Evolutionary conservation across 2,888 invertebrate species (phyloP).

Genomic region (Dugesia japonica): DNA sequence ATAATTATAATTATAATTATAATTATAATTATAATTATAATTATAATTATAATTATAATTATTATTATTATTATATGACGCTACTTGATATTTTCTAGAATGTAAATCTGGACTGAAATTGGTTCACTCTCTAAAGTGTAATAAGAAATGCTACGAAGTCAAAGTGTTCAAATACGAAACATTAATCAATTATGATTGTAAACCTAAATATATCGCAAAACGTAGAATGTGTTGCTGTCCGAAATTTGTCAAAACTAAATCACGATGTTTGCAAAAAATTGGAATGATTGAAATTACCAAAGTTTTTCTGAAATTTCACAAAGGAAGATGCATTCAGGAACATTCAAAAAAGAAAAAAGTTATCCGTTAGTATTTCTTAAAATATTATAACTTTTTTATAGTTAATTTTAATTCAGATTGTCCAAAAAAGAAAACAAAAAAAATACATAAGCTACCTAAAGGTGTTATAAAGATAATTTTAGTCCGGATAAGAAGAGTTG

Average conservation of each 20-base stretch:
- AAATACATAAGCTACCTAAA: neutral
- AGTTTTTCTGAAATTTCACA: neutral
- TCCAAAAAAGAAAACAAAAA: neutral
- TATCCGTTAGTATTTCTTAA: conserved; percentile 23
- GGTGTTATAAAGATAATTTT: neutral
- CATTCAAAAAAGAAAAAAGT: neutral
- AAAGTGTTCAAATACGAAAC: conserved; percentile 23
- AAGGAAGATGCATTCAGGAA: conserved; percentile 7
- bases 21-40: neutral
- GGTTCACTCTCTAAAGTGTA: conserved; percentile 8
- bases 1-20: neutral
- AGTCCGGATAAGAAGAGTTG: neutral
- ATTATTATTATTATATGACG: no score
- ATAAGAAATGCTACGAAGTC: conserved; percentile 12
- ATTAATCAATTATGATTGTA: conserved; percentile 4
- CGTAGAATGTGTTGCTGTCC: conserved; percentile 27
- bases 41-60: no score
- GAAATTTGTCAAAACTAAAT: neutral
- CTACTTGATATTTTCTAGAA: neutral
- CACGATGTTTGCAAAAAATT: neutral
- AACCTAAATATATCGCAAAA: conserved; percentile 16
- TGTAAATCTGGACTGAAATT: conserved; percentile 21
- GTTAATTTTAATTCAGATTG: neutral
- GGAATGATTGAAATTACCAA: conserved; percentile 22
- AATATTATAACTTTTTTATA: neutral